Conservation (phyloP, 2,797 vertebrate species). For the Hyperoplus immaculatus region DNA sequence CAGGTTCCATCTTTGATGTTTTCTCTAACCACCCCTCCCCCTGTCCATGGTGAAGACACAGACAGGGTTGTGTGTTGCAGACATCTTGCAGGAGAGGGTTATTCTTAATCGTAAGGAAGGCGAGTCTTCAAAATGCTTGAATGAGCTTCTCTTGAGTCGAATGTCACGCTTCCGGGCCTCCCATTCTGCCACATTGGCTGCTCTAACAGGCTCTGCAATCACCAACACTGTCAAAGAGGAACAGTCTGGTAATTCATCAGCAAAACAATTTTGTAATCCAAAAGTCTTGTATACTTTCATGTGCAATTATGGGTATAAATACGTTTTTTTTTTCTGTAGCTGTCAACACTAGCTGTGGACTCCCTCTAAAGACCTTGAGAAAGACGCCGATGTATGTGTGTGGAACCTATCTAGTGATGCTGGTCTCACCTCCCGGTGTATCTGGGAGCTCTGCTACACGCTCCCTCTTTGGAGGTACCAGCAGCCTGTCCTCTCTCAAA, state of each 20-base stretch:
- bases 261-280: slow-evolving; percentile 3
- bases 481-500: slow-evolving; percentile 96
- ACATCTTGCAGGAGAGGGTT: slow-evolving; percentile 92
- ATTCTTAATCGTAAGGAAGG: slow-evolving; percentile 98
- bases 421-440: slow-evolving; percentile 94
- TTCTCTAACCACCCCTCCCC: background rate
- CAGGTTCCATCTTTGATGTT: slow-evolving; percentile 4
- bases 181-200: slow-evolving; percentile 96
- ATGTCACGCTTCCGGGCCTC: slow-evolving; percentile 97
- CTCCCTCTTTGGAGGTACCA: slow-evolving; percentile 96
- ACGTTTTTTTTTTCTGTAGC: slow-evolving; percentile 65
- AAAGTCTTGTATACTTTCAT: slow-evolving; percentile 4
- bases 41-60: slow-evolving; percentile 84
- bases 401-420: slow-evolving; percentile 96
- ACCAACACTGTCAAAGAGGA: slow-evolving; percentile 99
- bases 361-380: slow-evolving; percentile 94
- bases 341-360: slow-evolving; percentile 98
- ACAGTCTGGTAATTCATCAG: slow-evolving; percentile 90
- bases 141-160: slow-evolving; percentile 97
- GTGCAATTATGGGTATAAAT: background rate
- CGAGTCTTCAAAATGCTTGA: slow-evolving; percentile 98
- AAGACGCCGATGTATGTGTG: slow-evolving; percentile 98
- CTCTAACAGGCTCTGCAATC: slow-evolving; percentile 97
- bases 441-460: slow-evolving; percentile 98
- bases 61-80: slow-evolving; percentile 90